Base-by-base conservation (phyloP, 2,797 vertebrate species). In the Moxostoma hubbsi region DNA sequence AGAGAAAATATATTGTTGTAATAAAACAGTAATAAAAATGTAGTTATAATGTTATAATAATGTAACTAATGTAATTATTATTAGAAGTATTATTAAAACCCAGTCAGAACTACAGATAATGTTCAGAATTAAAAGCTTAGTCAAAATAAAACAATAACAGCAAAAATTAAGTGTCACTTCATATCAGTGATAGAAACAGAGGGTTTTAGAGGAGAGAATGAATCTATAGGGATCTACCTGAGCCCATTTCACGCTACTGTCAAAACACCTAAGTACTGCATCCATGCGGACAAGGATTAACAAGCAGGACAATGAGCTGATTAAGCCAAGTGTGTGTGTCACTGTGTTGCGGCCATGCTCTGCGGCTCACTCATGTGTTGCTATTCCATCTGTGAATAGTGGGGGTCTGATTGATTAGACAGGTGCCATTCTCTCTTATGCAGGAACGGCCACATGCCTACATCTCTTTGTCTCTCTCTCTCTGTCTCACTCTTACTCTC, bases 301-400 rank as follows among this genome's bases (percentile, higher is more conserved):
- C 79, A 90, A 85, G 77, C 82, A 89, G 86, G 90, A 92, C 90
- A 90, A 89, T 88, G 89, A 89, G 89, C 89, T 78, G 88, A 91
- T 87, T 82, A 90, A 90, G 90, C 86, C 87, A 90, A 90, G 89
- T 71, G 73, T 74, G 76, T 36, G 36, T 36, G 36, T 36, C 50
- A 63, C 73, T 73, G 67, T 82, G 51, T 77, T 84, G 85, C 68
- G 87, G 86, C 85, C 89, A 89, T 75, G 86, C 91, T 84, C 90
- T 85, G 87, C 89, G 91, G 93, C 87, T 93, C 93, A 89, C 92
- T 92, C 89, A 89, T 93, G 92, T 91, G 93, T 91, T 93, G 93
- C 93, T 94, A 91, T 91, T 93, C 94, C 94, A 95, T 95, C 93
- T 95, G 95, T 95, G 95, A 95, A 92, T 90, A 79, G 58, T 80